phyloP scores from a whole-genome alignment of 2,113 vertebrate genomes.

The Antigone vipio region DNA sequence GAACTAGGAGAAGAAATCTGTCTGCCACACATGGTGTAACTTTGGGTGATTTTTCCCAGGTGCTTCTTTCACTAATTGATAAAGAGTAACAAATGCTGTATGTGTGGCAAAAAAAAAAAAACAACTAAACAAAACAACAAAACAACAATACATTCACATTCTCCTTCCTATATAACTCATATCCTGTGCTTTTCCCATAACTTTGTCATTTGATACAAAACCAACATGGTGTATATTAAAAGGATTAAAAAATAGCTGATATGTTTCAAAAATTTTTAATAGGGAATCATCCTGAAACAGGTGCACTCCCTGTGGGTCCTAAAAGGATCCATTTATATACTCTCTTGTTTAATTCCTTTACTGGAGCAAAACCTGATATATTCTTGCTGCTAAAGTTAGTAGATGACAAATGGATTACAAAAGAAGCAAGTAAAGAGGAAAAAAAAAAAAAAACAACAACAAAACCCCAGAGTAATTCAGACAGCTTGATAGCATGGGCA shows the following conservation, averaged over 20 bases:
- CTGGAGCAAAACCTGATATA: background rate
- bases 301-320: background rate
- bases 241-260: background rate
- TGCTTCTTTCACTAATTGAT: constrained; percentile 42
- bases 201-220: background rate
- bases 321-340: background rate
- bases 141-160: background rate
- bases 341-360: background rate
- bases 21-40: constrained; percentile 17
- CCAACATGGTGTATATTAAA: background rate
- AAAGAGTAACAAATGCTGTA: background rate
- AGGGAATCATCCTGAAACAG: background rate
- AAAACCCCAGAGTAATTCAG: background rate
- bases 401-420: background rate
- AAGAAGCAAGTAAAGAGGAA: background rate
- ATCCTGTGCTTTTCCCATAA: background rate
- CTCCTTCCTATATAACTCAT: background rate
- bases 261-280: background rate
- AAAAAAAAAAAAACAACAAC: background rate
- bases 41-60: constrained; percentile 8
- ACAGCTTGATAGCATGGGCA: background rate
- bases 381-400: background rate
- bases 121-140: no score
- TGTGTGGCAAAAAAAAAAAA: background rate
- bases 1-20: background rate